Base-by-base conservation (phyloP, 2,797 vertebrate species). In the Staurois parvus region DNA sequence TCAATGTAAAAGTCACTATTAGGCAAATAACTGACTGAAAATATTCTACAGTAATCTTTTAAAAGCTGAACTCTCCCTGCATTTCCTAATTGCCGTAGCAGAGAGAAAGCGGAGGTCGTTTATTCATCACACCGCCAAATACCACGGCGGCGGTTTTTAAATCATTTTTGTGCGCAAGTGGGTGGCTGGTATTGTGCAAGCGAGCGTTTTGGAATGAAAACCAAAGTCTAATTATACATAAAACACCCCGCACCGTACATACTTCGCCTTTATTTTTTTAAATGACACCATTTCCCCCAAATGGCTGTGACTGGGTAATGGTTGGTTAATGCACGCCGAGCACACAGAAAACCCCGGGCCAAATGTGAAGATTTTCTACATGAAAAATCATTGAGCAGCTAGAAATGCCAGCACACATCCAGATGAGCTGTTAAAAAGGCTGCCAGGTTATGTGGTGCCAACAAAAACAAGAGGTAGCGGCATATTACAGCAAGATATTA, bases 361-460 rank as follows among this genome's bases (percentile, higher is more conserved):
- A 29, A 52, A 80, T 30, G 40, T 78, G 45, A 78, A 28, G 34
- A 77, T 32, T 78, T 42, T 78, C 40, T 37, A 28, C 62, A 78
- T 42, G 37, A 52, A 80, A 80, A 62, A 37, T 37, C 68, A 37
- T 72, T 72, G 30, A 59, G 79, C 37, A 40, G 70, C 52, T 48
- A 81, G 42, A 52, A 78, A 19, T 28, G 37, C 59, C 76, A 67
- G 24, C 48, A 70, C 40, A 56, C 11, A 34, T 30, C 66, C 78
- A 70, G 67, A 70, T n/a, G 32, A 52, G 66, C 21, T 32, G 26
- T 24, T 48, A 69, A 52, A n/a, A 69, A 67, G 45, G 66, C 45
- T 69, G 64, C 67, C 59, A 48, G 21, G 28, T 69, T 48, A 80
- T 34, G 48, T 4, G 28, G 29, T 15, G 78, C 78, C 78, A 80